phyloP scores from a whole-genome alignment of 2,113 vertebrate genomes.

The Xiphophorus maculatus region DNA sequence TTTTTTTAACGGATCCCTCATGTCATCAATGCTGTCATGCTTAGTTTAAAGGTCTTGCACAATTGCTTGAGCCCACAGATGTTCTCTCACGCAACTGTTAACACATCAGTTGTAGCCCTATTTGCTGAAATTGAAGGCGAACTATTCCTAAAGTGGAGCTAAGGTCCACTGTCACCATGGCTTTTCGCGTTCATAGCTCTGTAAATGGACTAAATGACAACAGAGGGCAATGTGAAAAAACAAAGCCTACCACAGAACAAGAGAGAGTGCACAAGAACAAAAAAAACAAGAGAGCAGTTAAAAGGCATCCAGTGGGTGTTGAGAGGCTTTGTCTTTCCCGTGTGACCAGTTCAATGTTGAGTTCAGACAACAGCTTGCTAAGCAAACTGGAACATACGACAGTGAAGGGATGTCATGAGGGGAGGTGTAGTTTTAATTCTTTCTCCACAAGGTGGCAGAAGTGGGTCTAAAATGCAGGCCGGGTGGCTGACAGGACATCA shows the following conservation, averaged over 20 bases:
- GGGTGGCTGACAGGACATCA: conserved; percentile 7
- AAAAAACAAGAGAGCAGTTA: conserved; percentile 16
- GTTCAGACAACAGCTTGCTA: conserved; percentile 43
- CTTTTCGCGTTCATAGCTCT: neutral
- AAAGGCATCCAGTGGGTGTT: conserved; percentile 43
- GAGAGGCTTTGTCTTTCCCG: conserved; percentile 47
- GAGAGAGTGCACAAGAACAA: conserved; percentile 21
- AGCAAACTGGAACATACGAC: conserved; percentile 67
- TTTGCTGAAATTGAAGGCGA: neutral
- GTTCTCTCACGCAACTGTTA: conserved; percentile 28
- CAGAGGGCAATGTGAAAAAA: conserved; percentile 30
- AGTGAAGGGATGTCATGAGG: conserved; percentile 11
- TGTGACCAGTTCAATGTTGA: conserved; percentile 53
- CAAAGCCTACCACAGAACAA: conserved; percentile 51
- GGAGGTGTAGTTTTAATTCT: conserved; percentile 4
- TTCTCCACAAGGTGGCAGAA: conserved; percentile 47
- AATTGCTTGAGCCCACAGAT: conserved; percentile 33
- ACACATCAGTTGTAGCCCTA: conserved; percentile 41
- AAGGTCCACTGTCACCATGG: neutral
- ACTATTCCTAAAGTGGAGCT: neutral
- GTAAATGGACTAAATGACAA: conserved; percentile 23
- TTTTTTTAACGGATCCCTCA: conserved; percentile 40
- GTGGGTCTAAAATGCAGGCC: conserved; percentile 27
- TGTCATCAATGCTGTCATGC: conserved; percentile 44
- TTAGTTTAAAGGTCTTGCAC: conserved; percentile 25